Conservation (phyloP, 2,113 vertebrate species). For the Potamarius usumacintae region DNA sequence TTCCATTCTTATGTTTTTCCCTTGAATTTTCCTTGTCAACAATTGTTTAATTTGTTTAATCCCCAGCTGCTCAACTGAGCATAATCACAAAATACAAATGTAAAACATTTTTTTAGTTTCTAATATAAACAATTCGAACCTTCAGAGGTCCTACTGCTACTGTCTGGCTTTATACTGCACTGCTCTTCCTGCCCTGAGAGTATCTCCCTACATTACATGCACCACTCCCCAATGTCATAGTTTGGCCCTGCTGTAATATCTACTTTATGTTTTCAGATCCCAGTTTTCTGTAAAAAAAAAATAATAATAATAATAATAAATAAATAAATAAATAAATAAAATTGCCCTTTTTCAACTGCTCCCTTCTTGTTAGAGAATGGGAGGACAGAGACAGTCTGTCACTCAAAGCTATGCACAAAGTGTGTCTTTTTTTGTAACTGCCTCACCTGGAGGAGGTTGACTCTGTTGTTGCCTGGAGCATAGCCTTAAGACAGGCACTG, state of each 20-base stretch:
- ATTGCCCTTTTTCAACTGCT: neutral
- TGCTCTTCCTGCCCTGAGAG: neutral
- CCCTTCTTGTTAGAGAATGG: neutral
- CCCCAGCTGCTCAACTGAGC: conserved; percentile 73
- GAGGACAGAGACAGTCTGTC: conserved; percentile 19
- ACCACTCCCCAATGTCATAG: neutral
- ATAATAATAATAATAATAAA: too few relatives aligned
- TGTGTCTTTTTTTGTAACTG: conserved; percentile 27
- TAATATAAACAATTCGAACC: neutral
- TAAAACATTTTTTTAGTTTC: conserved; percentile 61
- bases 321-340: neutral
- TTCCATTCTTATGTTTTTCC: conserved; percentile 43
- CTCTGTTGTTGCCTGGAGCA: conserved; percentile 73
- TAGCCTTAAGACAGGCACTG: conserved; percentile 72
- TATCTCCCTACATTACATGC: conserved; percentile 20
- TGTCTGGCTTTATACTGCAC: neutral
- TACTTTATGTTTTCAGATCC: conserved; percentile 30
- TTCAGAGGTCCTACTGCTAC: neutral
- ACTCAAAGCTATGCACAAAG: conserved; percentile 29
- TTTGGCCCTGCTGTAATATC: conserved; percentile 35
- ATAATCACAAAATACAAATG: conserved; percentile 83
- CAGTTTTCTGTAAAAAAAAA: neutral
- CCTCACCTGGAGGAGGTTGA: conserved; percentile 64
- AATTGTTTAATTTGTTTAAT: conserved; percentile 74
- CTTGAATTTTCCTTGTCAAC: conserved; percentile 73